These are phyloP conservation scores for Autographa gamma DNA, from an alignment of 2,888 invertebrate species.

Conservation along the genomic window DNA sequence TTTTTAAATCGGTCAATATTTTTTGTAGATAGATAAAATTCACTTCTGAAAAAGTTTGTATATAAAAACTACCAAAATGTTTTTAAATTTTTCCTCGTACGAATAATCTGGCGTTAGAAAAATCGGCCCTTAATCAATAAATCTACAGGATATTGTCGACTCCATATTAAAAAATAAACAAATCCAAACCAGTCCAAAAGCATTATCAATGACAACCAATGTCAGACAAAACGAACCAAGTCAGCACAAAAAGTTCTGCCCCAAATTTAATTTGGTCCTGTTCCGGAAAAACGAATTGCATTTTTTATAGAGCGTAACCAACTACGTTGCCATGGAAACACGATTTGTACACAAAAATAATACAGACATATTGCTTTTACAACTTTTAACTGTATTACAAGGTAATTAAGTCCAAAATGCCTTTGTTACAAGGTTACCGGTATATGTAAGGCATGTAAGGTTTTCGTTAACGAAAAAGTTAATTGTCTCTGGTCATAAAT, in stretches of 20 bases:
- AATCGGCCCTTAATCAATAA: neutral
- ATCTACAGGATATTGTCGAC: neutral
- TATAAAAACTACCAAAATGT: too few species aligned
- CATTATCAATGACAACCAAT: neutral
- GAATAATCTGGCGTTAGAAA: too few species aligned
- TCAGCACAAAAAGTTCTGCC: conserved; percentile 11
- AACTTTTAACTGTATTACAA: conserved; percentile 20
- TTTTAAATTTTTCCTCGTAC: too few species aligned
- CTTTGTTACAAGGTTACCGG: neutral
- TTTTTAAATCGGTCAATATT: too few species aligned
- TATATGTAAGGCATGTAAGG: neutral
- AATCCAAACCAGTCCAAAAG: neutral
- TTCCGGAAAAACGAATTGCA: conserved; percentile 36
- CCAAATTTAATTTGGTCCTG: conserved; percentile 26
- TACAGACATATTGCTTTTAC: conserved; percentile 15
- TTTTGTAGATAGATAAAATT: too few species aligned
- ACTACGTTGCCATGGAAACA: conserved; percentile 64
- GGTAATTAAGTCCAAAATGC: conserved; percentile 24
- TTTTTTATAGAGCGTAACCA: conserved; percentile 57
- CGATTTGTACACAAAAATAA: conserved; percentile 57
- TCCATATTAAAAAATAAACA: neutral
- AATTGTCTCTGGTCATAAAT: conserved; percentile 17
- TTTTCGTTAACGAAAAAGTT: conserved; percentile 7
- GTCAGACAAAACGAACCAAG: neutral
- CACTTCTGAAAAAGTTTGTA: too few species aligned